These are phyloP conservation scores for Drosophila elegans DNA, from an alignment of 1,140 invertebrate genomes.

Conservation along the genomic window DNA sequence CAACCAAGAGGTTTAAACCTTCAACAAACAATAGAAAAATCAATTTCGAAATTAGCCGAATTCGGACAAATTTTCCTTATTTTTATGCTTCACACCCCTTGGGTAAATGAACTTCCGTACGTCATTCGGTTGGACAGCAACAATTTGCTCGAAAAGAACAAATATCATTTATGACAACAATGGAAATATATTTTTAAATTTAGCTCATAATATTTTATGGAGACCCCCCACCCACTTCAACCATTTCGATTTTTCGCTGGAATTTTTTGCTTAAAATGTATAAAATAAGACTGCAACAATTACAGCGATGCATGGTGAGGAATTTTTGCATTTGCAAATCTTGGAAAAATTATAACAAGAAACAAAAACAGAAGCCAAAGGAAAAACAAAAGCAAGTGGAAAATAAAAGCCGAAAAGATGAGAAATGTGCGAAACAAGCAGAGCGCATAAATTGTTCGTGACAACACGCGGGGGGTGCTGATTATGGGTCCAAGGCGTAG, in stretches of 20 bases:
- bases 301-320: background rate
- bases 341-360: slow-evolving; percentile 1
- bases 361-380: background rate
- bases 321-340: background rate
- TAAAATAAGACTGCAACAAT: background rate
- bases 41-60: background rate
- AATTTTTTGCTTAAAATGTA: slow-evolving; percentile 11
- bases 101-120: background rate
- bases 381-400: slow-evolving; percentile 15
- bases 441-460: slow-evolving; percentile 64
- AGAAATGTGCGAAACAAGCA: slow-evolving; percentile 71
- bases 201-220: slow-evolving; percentile 4
- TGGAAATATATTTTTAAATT: slow-evolving; percentile 32
- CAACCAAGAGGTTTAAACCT: background rate
- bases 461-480: slow-evolving; percentile 34
- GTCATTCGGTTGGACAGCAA: background rate
- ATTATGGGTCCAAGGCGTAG: slow-evolving; percentile 8
- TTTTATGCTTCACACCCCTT: too few species aligned
- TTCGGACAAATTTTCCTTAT: background rate
- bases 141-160: slow-evolving; percentile 25
- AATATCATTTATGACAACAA: slow-evolving; percentile 25
- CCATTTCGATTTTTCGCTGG: slow-evolving; percentile 22
- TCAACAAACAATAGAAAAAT: background rate
- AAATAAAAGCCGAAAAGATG: slow-evolving; percentile 51
- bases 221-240: background rate